phyloP scores from a whole-genome alignment of 2,113 vertebrate species.

The Antechinus flavipes region DNA sequence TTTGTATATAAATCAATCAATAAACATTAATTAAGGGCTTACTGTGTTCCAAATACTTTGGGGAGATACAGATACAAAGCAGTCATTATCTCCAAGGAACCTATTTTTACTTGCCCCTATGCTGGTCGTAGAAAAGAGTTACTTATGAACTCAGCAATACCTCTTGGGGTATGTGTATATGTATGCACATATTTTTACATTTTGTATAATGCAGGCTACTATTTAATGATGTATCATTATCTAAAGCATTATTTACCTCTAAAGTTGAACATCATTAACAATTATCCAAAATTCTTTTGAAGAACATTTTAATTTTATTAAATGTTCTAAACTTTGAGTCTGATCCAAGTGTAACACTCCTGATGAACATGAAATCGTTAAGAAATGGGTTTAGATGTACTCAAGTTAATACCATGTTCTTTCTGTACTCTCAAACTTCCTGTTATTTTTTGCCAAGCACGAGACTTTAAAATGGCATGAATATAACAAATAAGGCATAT shows the following conservation, averaged over 20 bases:
- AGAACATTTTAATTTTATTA: slow-evolving; percentile 44
- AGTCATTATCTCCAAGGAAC: neutral
- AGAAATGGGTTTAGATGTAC: slow-evolving; percentile 30
- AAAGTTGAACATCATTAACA: neutral
- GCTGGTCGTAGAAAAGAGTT: neutral
- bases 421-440: slow-evolving; percentile 26
- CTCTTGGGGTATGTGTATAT: neutral
- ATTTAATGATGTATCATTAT: neutral
- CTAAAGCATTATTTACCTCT: neutral
- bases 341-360: slow-evolving; percentile 2
- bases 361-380: slow-evolving; percentile 25
- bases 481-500: slow-evolving; percentile 11
- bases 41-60: neutral
- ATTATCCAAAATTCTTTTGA: slow-evolving; percentile 24
- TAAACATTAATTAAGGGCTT: neutral
- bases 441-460: slow-evolving; percentile 19
- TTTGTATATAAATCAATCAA: neutral
- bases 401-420: slow-evolving; percentile 24
- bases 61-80: neutral
- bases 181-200: neutral
- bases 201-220: too few relatives aligned
- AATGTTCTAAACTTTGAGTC: slow-evolving; percentile 4
- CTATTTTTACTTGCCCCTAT: neutral
- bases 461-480: neutral
- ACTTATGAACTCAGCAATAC: neutral